Evolutionary conservation across 2,888 invertebrate species (phyloP).

Genomic region (Eupithecia insigniata): DNA sequence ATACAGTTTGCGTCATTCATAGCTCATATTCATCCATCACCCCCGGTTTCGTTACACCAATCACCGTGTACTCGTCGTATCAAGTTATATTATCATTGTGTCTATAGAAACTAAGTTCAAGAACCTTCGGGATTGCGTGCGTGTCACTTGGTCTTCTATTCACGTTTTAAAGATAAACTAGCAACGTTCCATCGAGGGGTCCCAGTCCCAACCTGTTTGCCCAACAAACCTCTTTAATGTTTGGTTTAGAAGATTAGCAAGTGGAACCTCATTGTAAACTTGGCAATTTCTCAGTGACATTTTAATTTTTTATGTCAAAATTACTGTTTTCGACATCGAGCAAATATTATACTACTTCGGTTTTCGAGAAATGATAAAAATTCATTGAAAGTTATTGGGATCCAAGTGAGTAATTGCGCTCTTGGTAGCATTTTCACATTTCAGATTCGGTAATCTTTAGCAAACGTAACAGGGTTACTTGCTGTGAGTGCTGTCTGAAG

Average conservation of each 20-base stretch:
- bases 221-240: constrained; percentile 4
- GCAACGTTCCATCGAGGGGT: constrained; percentile 10
- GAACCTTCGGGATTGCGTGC: constrained; percentile 43
- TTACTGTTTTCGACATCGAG: constrained; percentile 24
- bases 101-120: constrained; percentile 47
- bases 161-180: constrained; percentile 27
- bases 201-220: constrained; percentile 17
- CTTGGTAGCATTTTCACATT: neutral
- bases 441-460: neutral
- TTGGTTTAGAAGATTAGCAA: constrained; percentile 4
- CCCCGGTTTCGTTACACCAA: constrained; percentile 19
- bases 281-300: constrained; percentile 37
- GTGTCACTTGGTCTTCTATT: constrained; percentile 37
- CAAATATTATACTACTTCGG: neutral
- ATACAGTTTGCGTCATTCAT: constrained; percentile 21
- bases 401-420: neutral
- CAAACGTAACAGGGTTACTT: neutral
- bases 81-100: constrained; percentile 32
- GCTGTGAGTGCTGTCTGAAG: constrained; percentile 13
- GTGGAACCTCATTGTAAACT: constrained; percentile 29
- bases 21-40: constrained; percentile 25
- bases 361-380: constrained; percentile 32
- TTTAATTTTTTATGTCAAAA: constrained; percentile 46
- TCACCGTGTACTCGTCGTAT: constrained; percentile 11
- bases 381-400: constrained; percentile 16